These are phyloP conservation scores for Ammodytes marinus DNA, from an alignment of 2,113 vertebrate species.

Conservation along the genomic window DNA sequence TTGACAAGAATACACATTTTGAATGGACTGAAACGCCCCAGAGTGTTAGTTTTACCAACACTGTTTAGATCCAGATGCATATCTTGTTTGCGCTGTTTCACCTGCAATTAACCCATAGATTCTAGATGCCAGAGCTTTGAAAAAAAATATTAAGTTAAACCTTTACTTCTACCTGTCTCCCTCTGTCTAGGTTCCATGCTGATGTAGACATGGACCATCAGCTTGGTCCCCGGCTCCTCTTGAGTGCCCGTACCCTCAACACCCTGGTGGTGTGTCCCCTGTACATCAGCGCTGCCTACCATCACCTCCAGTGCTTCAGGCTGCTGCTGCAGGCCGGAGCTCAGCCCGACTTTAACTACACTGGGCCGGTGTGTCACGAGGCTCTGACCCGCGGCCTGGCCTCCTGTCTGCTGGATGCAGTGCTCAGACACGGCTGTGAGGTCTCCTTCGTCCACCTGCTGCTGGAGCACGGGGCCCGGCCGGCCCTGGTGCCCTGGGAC, in stretches of 20 bases:
- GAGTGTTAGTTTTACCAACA: not conserved
- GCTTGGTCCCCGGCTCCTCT: slow-evolving; percentile 80
- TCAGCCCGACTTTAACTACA: slow-evolving; percentile 94
- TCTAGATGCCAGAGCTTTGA: not conserved
- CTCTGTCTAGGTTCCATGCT: slow-evolving; percentile 87
- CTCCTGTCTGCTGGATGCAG: slow-evolving; percentile 92
- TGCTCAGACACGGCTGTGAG: slow-evolving; percentile 92
- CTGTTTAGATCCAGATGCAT: not conserved
- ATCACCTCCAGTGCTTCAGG: slow-evolving; percentile 92
- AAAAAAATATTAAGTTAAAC: not conserved
- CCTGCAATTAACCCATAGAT: not conserved
- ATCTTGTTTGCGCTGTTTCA: not conserved
- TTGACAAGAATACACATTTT: not conserved
- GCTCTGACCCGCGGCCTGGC: slow-evolving; percentile 89
- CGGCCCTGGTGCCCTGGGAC: slow-evolving; percentile 89
- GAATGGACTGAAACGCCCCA: not conserved
- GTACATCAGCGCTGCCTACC: slow-evolving; percentile 95
- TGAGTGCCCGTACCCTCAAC: slow-evolving; percentile 88
- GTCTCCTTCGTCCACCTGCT: slow-evolving; percentile 89
- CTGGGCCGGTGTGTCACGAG: slow-evolving; percentile 87
- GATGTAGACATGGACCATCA: slow-evolving; percentile 94
- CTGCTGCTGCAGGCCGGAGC: slow-evolving; percentile 93
- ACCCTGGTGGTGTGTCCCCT: slow-evolving; percentile 93
- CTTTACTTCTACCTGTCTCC: not conserved
- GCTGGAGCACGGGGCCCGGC: slow-evolving; percentile 91